A percentile compares a stretch with the other conserved stretches of the same genome.
phyloP scores from a whole-genome alignment of 2,888 invertebrate genomes.

The Aspidapion aeneum region DNA sequence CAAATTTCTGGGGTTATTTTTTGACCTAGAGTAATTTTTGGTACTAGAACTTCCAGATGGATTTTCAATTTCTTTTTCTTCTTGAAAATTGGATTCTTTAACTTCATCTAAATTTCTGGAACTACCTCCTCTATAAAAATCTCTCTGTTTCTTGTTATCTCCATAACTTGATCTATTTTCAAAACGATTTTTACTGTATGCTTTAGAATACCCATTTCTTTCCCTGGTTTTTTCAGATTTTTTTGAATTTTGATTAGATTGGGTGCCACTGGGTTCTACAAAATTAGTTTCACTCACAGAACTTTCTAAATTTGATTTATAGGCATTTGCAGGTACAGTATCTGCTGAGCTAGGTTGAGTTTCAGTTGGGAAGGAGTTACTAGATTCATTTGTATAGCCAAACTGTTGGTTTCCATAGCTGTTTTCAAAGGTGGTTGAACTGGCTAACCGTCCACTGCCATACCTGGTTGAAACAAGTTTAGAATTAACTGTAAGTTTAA shows the following conservation, averaged over 20 bases:
- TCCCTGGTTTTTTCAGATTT: neutral
- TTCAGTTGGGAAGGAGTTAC: neutral
- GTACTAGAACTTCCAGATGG: neutral
- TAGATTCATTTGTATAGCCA: neutral
- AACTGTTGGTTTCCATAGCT: neutral
- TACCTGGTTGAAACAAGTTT: too few relatives aligned
- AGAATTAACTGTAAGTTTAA: too few relatives aligned
- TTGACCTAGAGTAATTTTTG: neutral
- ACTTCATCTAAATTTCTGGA: constrained; percentile 17
- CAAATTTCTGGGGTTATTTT: neutral
- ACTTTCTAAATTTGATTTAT: too few relatives aligned
- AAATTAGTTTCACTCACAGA: neutral
- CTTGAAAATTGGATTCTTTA: constrained; percentile 25
- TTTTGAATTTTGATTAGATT: neutral
- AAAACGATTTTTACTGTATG: neutral
- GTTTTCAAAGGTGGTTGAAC: neutral
- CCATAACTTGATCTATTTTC: constrained; percentile 8
- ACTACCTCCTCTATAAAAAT: constrained; percentile 16
- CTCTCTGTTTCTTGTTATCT: constrained; percentile 11
- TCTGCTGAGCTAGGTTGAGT: neutral
- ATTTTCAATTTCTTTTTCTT: constrained; percentile 24
- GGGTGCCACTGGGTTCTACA: neutral
- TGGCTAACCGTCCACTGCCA: neutral
- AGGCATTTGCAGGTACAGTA: neutral
- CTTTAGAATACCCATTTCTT: neutral